phyloP scores from a whole-genome alignment of 92 coral and sea anemone species.

The Palythoa caribaeorum region DNA sequence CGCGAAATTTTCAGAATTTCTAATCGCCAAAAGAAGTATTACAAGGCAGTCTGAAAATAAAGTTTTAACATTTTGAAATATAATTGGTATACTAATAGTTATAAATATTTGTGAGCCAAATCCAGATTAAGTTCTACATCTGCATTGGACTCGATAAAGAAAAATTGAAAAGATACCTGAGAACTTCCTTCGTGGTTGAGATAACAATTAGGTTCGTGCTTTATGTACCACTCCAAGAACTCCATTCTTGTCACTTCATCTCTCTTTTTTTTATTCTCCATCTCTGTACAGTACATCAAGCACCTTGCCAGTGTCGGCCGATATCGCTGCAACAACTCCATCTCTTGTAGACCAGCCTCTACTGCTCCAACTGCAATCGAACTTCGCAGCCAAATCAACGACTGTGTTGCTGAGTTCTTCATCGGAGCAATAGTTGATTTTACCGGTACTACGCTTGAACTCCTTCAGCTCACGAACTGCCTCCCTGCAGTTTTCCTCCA shows the following conservation, averaged over 20 bases:
- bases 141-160: not conserved
- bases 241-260: conserved; percentile 32
- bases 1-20: not conserved
- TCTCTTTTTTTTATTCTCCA: conserved; percentile 40
- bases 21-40: not conserved
- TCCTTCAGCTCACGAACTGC: conserved; percentile 41
- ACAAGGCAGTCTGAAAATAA: conserved; percentile 6
- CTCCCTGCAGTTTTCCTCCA: conserved; percentile 38
- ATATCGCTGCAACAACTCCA: conserved; percentile 47
- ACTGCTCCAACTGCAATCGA: conserved; percentile 50
- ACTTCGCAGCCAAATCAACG: conserved; percentile 47
- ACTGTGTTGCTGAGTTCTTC: conserved; percentile 27
- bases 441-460: conserved; percentile 9
- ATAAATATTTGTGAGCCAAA: not conserved
- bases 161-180: conserved; percentile 39
- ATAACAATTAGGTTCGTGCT: conserved; percentile 40
- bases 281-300: conserved; percentile 54
- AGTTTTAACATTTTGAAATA: not conserved
- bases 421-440: conserved; percentile 40
- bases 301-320: conserved; percentile 50
- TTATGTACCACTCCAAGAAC: conserved; percentile 26
- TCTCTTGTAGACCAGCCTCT: conserved; percentile 48
- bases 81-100: not conserved
- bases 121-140: not conserved
- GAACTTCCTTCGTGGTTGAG: conserved; percentile 53